These are phyloP conservation scores for Ranitomeya variabilis DNA, from an alignment of 2,113 vertebrate genomes.

Conservation along the genomic window DNA sequence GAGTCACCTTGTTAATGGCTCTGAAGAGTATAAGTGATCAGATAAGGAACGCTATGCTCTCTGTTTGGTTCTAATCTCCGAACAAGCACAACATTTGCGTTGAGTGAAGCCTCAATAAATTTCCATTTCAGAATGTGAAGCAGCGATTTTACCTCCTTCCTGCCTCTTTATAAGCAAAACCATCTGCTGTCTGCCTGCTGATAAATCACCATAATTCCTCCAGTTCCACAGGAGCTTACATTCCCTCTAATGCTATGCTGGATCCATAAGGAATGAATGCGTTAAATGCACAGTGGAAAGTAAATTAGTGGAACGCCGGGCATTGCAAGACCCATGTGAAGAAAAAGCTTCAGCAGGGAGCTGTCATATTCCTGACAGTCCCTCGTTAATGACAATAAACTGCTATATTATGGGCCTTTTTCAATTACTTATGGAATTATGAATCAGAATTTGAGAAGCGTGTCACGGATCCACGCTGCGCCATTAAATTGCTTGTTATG, in stretches of 20 bases:
- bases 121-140: constrained; percentile 24
- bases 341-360: constrained; percentile 39
- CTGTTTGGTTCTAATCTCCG: background rate
- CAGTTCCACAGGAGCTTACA: background rate
- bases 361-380: constrained; percentile 19
- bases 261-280: background rate
- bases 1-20: background rate
- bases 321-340: constrained; percentile 19
- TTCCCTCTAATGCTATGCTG: background rate
- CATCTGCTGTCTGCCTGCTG: constrained; percentile 40
- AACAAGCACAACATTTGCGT: constrained; percentile 23
- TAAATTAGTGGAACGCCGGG: background rate
- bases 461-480: background rate
- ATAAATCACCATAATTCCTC: constrained; percentile 17
- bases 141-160: constrained; percentile 27
- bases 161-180: constrained; percentile 21
- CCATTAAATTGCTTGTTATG: constrained; percentile 1
- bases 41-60: background rate
- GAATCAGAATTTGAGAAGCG: background rate
- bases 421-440: constrained; percentile 2
- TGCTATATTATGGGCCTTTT: background rate
- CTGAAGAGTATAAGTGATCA: background rate
- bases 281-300: constrained; percentile 21
- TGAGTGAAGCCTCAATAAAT: constrained; percentile 19
- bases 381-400: constrained; percentile 28